Evolutionary conservation across 2,888 invertebrate genomes (phyloP), one percentile per base, ranked within the genome.

Genomic region (Pyrochroa serraticornis): DNA sequence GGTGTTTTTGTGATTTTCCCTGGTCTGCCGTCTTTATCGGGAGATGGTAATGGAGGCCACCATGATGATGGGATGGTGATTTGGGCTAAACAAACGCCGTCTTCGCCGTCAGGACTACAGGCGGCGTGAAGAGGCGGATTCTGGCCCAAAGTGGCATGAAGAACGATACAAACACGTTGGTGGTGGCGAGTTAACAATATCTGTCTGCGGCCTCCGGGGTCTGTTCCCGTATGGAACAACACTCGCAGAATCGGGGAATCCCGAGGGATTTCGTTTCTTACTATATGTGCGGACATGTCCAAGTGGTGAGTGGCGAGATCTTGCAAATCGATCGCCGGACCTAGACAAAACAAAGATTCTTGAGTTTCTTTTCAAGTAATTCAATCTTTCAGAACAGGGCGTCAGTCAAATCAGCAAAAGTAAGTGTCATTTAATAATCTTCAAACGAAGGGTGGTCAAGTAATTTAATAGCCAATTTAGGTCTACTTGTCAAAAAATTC

Each of bases 241-340:
- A 97, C 95, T 57, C 96, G 85, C 35, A 97, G 81, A n/a, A 94
- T 91, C 0, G 97, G 96, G 10, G 92, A 90, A 76, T 96, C 95
- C 44, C 93, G 86, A 0, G 94, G 90, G 50, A 97, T 86, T 71
- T 91, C 91, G 51, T 85, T 83, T 50, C 92, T 90, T n/a, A 97
- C 96, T 56, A 96, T 83, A 78, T 97, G 96, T 5, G 95, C 96
- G 36, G 94, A 95, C 81, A 97, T 91, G 78, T 96, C 96, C 69
- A 95, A 81, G 71, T 90, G 86, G 67, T 92, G 90, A 43, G 88
- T 85, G 42, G 88, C 87, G 57, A 91, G 78, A 63, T 84, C 83
- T 71, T 83, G 82, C 22, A 83, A 76, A 67, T 87, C 87, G 62
- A 86, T 74, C 3, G 75, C 74, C 30, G 78, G 71, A 6, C 72